These are phyloP conservation scores for Brachypteracias leptosomus DNA, from an alignment of 2,113 vertebrate genomes.

Conservation along the genomic window DNA sequence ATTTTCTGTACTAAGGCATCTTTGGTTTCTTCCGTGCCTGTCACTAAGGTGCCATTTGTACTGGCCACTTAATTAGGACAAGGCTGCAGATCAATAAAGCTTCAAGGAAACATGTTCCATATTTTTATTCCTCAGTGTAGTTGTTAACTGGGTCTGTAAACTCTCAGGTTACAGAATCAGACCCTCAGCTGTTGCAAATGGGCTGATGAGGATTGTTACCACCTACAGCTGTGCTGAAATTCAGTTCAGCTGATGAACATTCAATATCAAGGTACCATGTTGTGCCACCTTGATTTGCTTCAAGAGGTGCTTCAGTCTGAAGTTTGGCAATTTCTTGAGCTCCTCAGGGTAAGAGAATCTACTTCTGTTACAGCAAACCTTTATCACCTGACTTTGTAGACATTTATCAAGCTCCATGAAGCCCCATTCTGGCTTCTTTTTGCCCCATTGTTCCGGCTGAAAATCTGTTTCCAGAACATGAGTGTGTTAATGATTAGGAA, in stretches of 20 bases:
- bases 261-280: rapidly evolving
- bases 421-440: neutral
- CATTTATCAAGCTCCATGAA: neutral
- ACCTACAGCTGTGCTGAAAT: neutral
- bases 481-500: neutral
- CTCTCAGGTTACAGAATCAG: neutral
- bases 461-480: neutral
- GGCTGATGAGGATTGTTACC: neutral
- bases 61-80: neutral
- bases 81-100: neutral
- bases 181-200: neutral
- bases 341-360: neutral
- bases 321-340: neutral
- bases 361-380: neutral
- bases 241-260: neutral
- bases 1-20: neutral
- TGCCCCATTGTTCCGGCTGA: neutral
- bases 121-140: neutral
- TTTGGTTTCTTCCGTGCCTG: neutral
- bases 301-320: neutral
- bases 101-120: neutral
- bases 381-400: neutral
- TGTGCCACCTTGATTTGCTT: neutral
- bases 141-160: neutral
- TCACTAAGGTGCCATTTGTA: neutral